These are phyloP conservation scores for Xiphias gladius DNA, from an alignment of 2,113 vertebrate species.

Conservation along the genomic window DNA sequence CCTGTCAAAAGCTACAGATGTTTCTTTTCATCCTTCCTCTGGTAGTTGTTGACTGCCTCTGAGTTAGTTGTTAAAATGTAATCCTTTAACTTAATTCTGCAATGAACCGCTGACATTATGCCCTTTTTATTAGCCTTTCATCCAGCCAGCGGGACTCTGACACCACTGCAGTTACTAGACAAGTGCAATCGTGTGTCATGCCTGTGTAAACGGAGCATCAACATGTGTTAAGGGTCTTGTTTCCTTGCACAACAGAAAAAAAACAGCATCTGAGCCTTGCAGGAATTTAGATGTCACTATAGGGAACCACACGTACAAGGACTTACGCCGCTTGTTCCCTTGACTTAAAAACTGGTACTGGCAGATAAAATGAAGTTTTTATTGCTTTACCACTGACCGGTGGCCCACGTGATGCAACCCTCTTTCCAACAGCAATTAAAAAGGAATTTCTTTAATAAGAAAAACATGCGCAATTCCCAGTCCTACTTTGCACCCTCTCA, in stretches of 20 bases:
- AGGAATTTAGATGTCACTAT: constrained; percentile 17
- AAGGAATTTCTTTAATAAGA: no score
- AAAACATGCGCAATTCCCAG: neutral
- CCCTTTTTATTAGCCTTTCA: constrained; percentile 65
- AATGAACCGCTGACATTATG: constrained; percentile 60
- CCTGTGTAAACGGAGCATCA: constrained; percentile 30
- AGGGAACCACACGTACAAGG: neutral
- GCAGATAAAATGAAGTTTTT: neutral
- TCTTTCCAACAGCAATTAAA: neutral
- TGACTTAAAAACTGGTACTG: neutral
- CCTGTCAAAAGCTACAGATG: neutral
- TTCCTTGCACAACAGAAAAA: neutral
- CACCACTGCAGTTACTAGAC: constrained; percentile 57
- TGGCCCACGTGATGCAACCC: neutral
- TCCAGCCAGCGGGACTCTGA: constrained; percentile 53
- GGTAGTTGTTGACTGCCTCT: neutral
- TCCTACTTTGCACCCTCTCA: no score
- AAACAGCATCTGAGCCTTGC: neutral
- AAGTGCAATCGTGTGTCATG: constrained; percentile 55
- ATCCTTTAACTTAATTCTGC: constrained; percentile 63
- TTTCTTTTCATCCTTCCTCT: neutral
- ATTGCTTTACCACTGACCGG: constrained; percentile 48
- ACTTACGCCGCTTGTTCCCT: neutral
- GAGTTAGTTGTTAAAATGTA: constrained; percentile 66
- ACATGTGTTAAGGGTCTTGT: constrained; percentile 31